Percentiles rank a stretch among this genome's conserved stretches.
phyloP scores from a whole-genome alignment of 2,797 vertebrate species.

The Rhinatrema bivittatum region DNA sequence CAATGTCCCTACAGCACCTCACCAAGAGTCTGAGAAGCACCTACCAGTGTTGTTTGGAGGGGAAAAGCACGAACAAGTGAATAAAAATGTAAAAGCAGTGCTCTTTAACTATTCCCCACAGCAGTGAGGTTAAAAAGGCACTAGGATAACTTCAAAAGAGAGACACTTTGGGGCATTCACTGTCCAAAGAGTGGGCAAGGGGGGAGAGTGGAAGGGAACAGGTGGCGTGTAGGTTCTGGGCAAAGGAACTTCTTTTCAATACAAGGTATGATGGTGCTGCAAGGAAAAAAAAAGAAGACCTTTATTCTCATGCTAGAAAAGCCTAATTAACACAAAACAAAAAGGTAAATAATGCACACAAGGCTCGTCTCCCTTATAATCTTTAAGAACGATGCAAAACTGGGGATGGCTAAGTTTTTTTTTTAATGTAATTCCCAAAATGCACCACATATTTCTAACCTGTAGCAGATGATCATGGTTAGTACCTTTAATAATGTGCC shows the following conservation, averaged over 20 bases:
- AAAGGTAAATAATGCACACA: no score
- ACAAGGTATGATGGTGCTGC: slow-evolving; percentile 32
- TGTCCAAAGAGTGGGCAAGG: slow-evolving; percentile 41
- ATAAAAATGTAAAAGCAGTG: slow-evolving; percentile 46
- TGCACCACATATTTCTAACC: no score
- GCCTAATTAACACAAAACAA: background rate
- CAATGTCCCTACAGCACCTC: slow-evolving; percentile 12
- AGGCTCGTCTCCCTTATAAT: no score
- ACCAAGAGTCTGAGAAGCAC: slow-evolving; percentile 3
- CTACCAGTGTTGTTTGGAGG: slow-evolving; percentile 33
- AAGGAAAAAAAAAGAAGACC: background rate
- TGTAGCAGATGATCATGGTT: no score
- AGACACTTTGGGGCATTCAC: slow-evolving; percentile 40
- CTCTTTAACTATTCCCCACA: slow-evolving; percentile 45
- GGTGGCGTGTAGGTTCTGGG: slow-evolving; percentile 26
- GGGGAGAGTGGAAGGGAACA: slow-evolving; percentile 26
- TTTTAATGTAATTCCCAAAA: no score
- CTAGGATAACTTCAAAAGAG: slow-evolving; percentile 57
- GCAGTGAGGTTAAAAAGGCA: slow-evolving; percentile 68
- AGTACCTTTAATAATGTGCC: no score
- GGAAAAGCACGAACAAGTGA: slow-evolving; percentile 15
- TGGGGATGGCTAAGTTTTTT: background rate
- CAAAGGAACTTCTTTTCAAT: slow-evolving; percentile 39
- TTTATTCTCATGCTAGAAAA: background rate
- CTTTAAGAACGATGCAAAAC: background rate